A percentile compares a stretch with the other conserved stretches of the same genome.
Conservation (phyloP, 1,140 invertebrate genomes). For the Drosophila melanogaster region DNA sequence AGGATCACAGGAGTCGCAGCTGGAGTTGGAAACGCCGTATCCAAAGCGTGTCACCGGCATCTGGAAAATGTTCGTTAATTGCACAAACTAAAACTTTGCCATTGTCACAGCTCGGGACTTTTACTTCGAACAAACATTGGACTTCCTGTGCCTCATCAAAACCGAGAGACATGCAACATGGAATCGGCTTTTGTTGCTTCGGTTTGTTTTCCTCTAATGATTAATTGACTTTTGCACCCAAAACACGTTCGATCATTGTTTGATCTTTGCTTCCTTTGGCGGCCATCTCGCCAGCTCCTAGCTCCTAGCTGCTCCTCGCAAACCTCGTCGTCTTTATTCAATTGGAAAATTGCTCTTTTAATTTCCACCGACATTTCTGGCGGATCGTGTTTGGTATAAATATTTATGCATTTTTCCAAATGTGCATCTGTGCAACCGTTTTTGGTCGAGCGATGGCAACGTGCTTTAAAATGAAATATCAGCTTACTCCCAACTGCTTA, state of each 20-base stretch:
- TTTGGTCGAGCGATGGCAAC: constrained; percentile 7
- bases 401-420: constrained; percentile 45
- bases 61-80: constrained; percentile 64
- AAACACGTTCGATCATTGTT: constrained; percentile 77
- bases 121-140: constrained; percentile 45
- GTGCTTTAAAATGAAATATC: constrained; percentile 12
- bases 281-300: constrained; percentile 2
- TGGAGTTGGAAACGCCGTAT: neutral
- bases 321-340: constrained; percentile 32
- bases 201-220: constrained; percentile 68
- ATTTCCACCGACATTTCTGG: constrained; percentile 49
- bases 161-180: constrained; percentile 46
- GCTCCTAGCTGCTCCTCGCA: neutral
- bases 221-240: constrained; percentile 79
- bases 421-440: constrained; percentile 28
- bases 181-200: constrained; percentile 41
- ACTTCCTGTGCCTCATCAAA: constrained; percentile 46
- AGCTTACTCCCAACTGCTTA: too few species aligned
- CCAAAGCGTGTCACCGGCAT: constrained; percentile 55
- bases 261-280: constrained; percentile 53
- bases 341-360: constrained; percentile 57
- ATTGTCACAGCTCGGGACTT: constrained; percentile 61
- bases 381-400: constrained; percentile 39
- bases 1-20: constrained; percentile 23
- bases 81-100: constrained; percentile 66